Base-by-base conservation (phyloP, 2,888 invertebrate species). In the Scrobipalpa atriplicella region DNA sequence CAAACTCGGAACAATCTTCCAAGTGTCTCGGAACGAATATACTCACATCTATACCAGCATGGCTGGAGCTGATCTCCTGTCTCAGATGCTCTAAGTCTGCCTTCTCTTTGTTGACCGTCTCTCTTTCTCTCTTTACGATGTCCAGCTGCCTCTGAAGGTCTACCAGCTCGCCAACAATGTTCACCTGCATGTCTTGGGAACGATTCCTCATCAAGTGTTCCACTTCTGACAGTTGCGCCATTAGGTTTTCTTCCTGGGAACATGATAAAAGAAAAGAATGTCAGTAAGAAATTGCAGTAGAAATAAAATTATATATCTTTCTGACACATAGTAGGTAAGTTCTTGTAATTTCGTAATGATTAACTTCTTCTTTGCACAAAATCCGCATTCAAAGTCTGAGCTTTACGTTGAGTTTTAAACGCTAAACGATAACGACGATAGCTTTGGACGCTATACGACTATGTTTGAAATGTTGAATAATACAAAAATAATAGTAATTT, bases 171-270 rank as follows among this genome's bases (percentile, higher is more conserved):
- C 74, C 76, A 0, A 87, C 76, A 73, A 92, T 89, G 68, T 90
- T 87, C 0, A 51, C 29, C 10, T 85, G 80, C 87, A 92, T 85
- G 0, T 88, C 89, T 66, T 90, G 89, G 51, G 87, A 89, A 54
- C 85, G 85, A 58, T 75, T 74, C 9, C 73, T 77, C 1, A 92
- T 72, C 0, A 79, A 70, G 8, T 80, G 58, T 69, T 90, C 90
- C 0, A 90, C 90, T 72, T 87, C 82, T 1, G 74, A 70, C 0
- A 89, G 66, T 66, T 91, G 87, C 0, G 64, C 63, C 76, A 87
- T 88, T 0, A 92, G 65, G 43, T 73, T 83, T 13, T 83, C 77
- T 75, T 92, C 92, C 92, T 92, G 75, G 29, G 68, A 67, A 66
- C 18, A 10, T 19, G 52, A 19, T 11, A 13, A 19, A 54, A 2